Base-by-base conservation (phyloP, 1,140 invertebrate species). In the Grapholita molesta region DNA sequence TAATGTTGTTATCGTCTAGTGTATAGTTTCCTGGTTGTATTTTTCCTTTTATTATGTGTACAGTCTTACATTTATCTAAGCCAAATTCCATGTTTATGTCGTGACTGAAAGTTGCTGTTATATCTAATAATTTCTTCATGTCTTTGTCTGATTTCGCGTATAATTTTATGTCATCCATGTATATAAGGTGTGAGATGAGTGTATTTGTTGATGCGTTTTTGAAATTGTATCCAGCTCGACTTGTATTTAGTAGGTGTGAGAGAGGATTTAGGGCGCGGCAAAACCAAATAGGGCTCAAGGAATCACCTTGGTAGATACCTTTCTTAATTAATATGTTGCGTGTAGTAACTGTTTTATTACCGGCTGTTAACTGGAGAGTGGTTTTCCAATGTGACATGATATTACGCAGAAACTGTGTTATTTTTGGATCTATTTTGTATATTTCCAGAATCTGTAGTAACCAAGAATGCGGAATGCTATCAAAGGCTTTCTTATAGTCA, bases 401-500 rank as follows among this genome's bases (percentile, higher is more conserved):
- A 30, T 30, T 30, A 7, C 28, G 55, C 4, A 42, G 8, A 48
- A 52, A 42, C 11, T 18, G 21, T 52, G 25, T 53, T 35, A 70
- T 15, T 61, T 48, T 48, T n/a, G 28, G 32, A 12, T 30, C 66
- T 15, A 15, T 69, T 70, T 32, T 69, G 32, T 78, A 75, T 18
- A 77, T 61, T 24, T 70, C 32, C 9, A 77, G 48, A 21, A 67
- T 28, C 52, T 77, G 53, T 21, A 72, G 11, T 8, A 79, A 61
- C 77, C 73, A 79, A 7, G 67, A 68, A 57, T 77, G 72, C 3
- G 70, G 70, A 1, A 72, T 15, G 15, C 42, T 52, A 7, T 52
- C 68, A 57, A 68, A 78, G 6, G 72, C 67, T 61, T 79, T 77
- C 28, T 70, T 64, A 53, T 79, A 78, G 28, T 77, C 75, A 18